Base-by-base conservation (phyloP, 2,113 vertebrate species). In the Indicator maculatus region DNA sequence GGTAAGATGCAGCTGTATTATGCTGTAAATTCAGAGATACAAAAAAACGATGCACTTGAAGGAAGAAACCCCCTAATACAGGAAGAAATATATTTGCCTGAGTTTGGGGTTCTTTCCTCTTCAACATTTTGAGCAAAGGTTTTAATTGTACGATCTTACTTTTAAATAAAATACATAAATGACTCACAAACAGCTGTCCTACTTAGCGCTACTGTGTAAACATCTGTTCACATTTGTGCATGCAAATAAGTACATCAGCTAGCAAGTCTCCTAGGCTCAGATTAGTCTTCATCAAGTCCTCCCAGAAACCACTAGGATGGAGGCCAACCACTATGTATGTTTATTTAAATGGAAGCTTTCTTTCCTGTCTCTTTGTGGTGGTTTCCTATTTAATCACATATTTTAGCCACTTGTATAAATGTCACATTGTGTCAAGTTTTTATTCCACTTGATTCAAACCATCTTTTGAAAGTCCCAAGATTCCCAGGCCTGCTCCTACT, bases 81-180 rank as follows among this genome's bases (percentile, higher is more conserved):
- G 26, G 11, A 72, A 72, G 6, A 89, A 81, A 28, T 7, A 3
- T 8, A 61, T 39, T 61, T 90, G 19, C 41, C 53, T 92, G 52
- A 60, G 86, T 85, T 86, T 47, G 72, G 6, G 5, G 47, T 93
- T 93, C 44, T 91, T 91, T 79, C 65, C 41, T 80, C 17, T 85
- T 80, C 26, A 28, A 19, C 16, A 47, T 8, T 39, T 47, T 72
- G 66, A 83, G 47, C 81, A 93, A 47, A 83, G 67, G 27, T 86
- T 94, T 86, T 86, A 95, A 93, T 53, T 8, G 9, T 65, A 94
- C 44, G 87, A 73, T 53, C 95, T 94, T 86, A 94, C 55, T 95
- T 96, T 97, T 97, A 96, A 96, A 93, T 83, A 94, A 96, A 97
- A 97, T 88, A 92, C 65, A 93, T 83, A 94, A 95, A 95, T 88